Evolutionary conservation across 2,113 vertebrate genomes (phyloP).

Genomic region (Tyrannus savana): DNA sequence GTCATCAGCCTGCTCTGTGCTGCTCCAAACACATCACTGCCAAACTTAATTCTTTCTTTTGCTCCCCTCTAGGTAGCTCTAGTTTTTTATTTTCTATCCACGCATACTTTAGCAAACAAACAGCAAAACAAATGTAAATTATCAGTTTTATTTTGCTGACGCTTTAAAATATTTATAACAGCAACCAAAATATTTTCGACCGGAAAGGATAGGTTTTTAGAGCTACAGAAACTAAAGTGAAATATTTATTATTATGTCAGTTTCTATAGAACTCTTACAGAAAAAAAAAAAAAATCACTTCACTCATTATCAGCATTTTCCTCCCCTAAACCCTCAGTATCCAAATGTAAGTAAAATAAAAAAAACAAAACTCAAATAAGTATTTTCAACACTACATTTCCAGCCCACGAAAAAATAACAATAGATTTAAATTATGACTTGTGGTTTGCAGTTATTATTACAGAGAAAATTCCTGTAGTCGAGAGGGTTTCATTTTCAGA

Average conservation of each 20-base stretch:
- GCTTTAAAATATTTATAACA: background rate
- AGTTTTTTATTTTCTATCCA: background rate
- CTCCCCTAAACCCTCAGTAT: background rate
- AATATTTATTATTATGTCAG: background rate
- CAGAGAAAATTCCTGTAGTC: background rate
- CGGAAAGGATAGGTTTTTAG: background rate
- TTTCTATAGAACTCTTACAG: background rate
- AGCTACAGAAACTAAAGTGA: background rate
- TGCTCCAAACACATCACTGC: background rate
- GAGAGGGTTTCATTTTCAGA: background rate
- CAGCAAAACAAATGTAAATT: background rate
- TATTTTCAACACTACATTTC: background rate
- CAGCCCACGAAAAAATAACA: rapidly evolving
- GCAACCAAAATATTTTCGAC: background rate
- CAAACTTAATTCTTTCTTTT: background rate
- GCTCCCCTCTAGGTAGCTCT: background rate
- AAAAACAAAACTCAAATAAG: background rate
- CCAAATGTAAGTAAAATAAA: background rate
- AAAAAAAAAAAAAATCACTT: background rate
- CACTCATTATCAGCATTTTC: background rate
- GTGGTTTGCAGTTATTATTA: background rate
- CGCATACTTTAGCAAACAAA: rapidly evolving
- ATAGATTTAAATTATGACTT: background rate
- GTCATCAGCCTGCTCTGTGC: background rate
- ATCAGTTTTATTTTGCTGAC: background rate